Conservation (phyloP, 1,140 invertebrate genomes). For the Dolichoris vasculosae region DNA sequence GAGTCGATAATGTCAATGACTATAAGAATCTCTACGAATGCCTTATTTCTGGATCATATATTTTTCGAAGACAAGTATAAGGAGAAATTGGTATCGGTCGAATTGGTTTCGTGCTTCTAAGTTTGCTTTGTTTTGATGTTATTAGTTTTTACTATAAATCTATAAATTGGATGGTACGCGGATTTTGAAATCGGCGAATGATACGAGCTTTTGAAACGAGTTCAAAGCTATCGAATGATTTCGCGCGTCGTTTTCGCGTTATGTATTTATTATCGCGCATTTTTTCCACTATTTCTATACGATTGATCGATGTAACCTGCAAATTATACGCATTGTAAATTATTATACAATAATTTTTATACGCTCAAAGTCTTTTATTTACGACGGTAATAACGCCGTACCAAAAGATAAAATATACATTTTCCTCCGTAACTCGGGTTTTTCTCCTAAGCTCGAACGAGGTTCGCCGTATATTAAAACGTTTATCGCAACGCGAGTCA, state of each 20-base stretch:
- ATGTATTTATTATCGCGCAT: neutral
- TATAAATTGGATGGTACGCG: neutral
- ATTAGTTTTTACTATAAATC: neutral
- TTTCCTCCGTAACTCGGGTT: neutral
- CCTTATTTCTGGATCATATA: neutral
- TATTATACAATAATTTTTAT: neutral
- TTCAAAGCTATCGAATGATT: neutral
- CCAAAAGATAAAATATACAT: neutral
- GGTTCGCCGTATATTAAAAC: neutral
- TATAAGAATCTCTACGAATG: neutral
- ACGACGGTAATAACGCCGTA: neutral
- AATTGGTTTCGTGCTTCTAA: no score
- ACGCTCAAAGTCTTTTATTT: neutral
- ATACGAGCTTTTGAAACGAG: neutral
- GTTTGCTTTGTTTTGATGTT: no score
- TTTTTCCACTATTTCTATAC: neutral
- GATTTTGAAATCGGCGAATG: neutral
- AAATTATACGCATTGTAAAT: no score
- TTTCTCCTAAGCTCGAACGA: neutral
- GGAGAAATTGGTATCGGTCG: neutral
- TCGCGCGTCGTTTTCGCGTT: neutral
- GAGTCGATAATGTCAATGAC: constrained; percentile 28
- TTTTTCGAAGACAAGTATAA: neutral
- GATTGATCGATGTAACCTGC: neutral
- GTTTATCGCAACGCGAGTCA: neutral